Evolutionary conservation across 2,888 invertebrate genomes (phyloP), one percentile per base, ranked within the genome.

Genomic region (Idaea aversata): DNA sequence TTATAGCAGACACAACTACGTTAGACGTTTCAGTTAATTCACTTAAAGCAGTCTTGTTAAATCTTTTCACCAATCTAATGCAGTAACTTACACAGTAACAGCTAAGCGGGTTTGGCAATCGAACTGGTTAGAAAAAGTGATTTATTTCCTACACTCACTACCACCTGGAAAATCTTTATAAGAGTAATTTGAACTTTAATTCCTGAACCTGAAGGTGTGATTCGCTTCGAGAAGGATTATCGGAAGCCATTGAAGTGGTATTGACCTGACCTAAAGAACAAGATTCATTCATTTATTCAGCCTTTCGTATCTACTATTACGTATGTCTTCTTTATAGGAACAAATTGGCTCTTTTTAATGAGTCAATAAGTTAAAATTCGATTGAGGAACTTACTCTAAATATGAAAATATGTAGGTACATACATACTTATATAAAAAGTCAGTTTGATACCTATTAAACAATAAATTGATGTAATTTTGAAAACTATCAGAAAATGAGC

Each of bases 281-380:
- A 69, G 72, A 72, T 74, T 77, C 72, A 74, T 78, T 74, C 75
- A 77, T 76, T 73, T 71, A 69, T 64, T 66, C 61, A 66, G 66
- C 47, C 65, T 63, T 61, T 61, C 62, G 63, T 72, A 66, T 69
- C 66, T 67, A 62, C 63, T 62, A n/a, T 68, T 68, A n/a, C 47
- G 59, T 59, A 13, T 34, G 59, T 59, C 10, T 47, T 47, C 47
- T 47, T 47, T 13, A 13, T 7, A 47, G 47, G 10, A 47, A 47
- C 47, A 10, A 47, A 47, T 47, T 47, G 47, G 47, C 47, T 47
- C 6, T 4, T 5, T 47, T 47, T 47, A 47, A 47, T 25, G 13
- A 47, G 47, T 13, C 10, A 4, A 13, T 47, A 13, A 47, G 10
- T 47, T 47, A 47, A 47, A 5, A 47, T 47, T 36, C 10, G 4